These are phyloP conservation scores for Tetranychus truncatus DNA, from an alignment of 2,888 invertebrate genomes.

Conservation along the genomic window DNA sequence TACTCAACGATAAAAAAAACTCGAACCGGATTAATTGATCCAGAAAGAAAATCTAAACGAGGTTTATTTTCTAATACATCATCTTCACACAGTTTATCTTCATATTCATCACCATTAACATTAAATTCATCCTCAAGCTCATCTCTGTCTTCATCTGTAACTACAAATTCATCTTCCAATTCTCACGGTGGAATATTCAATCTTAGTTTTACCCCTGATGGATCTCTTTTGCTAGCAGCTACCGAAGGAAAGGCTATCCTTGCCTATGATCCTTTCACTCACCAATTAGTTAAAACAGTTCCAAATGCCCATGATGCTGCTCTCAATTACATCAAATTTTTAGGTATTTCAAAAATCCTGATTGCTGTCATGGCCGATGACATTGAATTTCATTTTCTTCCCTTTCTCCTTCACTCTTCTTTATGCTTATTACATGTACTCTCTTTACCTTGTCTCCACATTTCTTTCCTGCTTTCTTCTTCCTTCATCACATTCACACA, in stretches of 20 bases:
- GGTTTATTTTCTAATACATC: background rate
- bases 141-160: background rate
- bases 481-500: background rate
- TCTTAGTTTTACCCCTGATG: conserved; percentile 10
- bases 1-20: background rate
- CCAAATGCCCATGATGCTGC: conserved; percentile 67
- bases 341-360: conserved; percentile 23
- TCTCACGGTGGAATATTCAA: conserved; percentile 7
- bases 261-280: conserved; percentile 66
- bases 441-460: background rate
- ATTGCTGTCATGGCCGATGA: background rate
- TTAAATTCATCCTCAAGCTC: background rate
- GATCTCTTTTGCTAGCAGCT: conserved; percentile 64
- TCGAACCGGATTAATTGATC: background rate
- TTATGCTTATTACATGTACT: background rate
- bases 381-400: background rate
- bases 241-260: conserved; percentile 73
- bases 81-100: background rate
- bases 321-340: conserved; percentile 79
- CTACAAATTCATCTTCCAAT: background rate
- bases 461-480: background rate
- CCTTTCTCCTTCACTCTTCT: background rate
- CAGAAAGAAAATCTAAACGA: background rate
- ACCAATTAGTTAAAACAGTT: conserved; percentile 51
- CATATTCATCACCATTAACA: background rate